Evolutionary conservation across 2,113 vertebrate genomes (phyloP).

Genomic region (Rhinoptilus africanus): DNA sequence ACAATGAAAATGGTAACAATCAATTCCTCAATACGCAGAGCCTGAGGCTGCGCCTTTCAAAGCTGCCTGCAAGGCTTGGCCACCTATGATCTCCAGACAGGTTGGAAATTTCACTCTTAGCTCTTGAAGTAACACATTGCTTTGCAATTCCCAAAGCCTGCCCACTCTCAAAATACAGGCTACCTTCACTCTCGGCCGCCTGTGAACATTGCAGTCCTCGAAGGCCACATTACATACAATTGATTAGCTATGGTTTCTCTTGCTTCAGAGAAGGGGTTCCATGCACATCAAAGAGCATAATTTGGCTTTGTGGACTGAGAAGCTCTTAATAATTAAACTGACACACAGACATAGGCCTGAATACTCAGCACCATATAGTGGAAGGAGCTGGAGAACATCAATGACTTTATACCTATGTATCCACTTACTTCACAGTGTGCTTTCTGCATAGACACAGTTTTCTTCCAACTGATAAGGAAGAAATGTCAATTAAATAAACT

Average conservation of each 20-base stretch:
- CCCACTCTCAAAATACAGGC: background rate
- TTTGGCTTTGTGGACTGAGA: background rate
- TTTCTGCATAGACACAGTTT: background rate
- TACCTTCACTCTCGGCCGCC: accelerated
- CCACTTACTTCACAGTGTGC: background rate
- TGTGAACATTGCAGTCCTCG: background rate
- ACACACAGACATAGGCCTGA: background rate
- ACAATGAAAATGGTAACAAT: accelerated
- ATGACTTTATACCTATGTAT: background rate
- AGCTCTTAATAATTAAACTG: constrained; percentile 9
- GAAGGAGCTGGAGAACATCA: background rate
- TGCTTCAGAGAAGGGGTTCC: background rate
- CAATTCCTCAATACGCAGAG: background rate
- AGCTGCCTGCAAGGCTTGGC: background rate
- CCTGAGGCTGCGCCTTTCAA: background rate
- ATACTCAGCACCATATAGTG: background rate
- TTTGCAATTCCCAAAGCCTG: background rate
- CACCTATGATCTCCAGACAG: background rate
- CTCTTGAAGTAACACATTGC: background rate
- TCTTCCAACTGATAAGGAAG: background rate
- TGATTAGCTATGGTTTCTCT: background rate
- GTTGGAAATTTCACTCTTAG: background rate
- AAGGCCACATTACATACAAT: accelerated
- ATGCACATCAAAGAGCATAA: background rate
- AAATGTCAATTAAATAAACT: constrained; percentile 11